These are phyloP conservation scores for Tragelaphus imberbis DNA, from an alignment of 2,113 vertebrate species.

Conservation along the genomic window DNA sequence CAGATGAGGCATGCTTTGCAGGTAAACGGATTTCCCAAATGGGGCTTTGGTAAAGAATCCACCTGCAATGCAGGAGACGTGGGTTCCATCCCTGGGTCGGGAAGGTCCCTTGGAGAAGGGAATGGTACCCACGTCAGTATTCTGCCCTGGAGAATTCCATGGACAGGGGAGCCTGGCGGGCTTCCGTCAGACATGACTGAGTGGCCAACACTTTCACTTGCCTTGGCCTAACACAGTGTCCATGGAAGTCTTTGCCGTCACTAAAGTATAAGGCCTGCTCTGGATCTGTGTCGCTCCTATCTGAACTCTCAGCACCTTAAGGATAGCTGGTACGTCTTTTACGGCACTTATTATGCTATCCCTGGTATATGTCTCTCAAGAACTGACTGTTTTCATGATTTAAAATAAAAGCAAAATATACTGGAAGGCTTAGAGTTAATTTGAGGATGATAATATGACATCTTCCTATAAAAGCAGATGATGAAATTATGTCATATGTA, in stretches of 20 bases:
- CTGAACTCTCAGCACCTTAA: neutral
- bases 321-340: neutral
- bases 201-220: neutral
- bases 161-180: neutral
- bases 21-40: neutral
- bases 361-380: neutral
- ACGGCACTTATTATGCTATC: neutral
- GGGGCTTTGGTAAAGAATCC: neutral
- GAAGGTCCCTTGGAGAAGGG: neutral
- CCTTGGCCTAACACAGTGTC: neutral
- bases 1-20: neutral
- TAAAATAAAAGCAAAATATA: neutral
- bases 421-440: conserved; percentile 29
- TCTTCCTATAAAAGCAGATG: neutral
- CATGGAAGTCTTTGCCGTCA: neutral
- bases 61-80: neutral
- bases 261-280: neutral
- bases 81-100: neutral
- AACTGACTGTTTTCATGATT: neutral
- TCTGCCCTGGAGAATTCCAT: neutral
- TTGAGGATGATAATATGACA: conserved; percentile 34
- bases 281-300: neutral
- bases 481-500: neutral
- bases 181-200: neutral
- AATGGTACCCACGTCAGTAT: neutral